Evolutionary conservation across 2,797 vertebrate species (phyloP), one percentile per base, ranked within the genome.

Genomic region (Gouania willdenowi): DNA sequence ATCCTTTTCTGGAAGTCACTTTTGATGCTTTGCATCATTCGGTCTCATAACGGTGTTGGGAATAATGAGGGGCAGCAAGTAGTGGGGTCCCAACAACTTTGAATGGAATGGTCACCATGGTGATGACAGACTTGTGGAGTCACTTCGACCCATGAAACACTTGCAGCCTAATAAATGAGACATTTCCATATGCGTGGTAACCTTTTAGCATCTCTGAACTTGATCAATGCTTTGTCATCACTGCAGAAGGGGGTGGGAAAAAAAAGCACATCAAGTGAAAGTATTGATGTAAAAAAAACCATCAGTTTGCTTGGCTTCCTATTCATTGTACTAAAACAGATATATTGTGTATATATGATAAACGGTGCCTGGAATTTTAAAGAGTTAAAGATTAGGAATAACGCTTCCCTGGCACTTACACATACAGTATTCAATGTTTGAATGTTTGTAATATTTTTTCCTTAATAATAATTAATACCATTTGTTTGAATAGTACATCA

Each of bases 81-180:
- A 25, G 47, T 49, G 67, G 76, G 64, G 54, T 62, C 49, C 63
- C 11, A 45, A 28, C 2, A 17, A 31, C 30, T 34, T 26, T 41
- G 27, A 48, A 61, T 52, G 56, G 33, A 56, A 46, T 30, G 23
- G 67, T 79, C 53, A 38, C 66, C 67, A 73, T 69, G 53, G 66
- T 24, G 48, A 79, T 5, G n/a, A 28, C 3, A 5, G 32, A 51
- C 45, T 52, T 20, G 21, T 19, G 21, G 47, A 51, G 26, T n/a
- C 53, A 54, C 65, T 74, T 63, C 75, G 71, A 73, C 66, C 63
- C 45, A 29, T 14, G 37, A 67, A 52, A 54, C 38, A 61, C 52
- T 65, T 5, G 1, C 42, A 35, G 31, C 50, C 35, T 66, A 58
- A 76, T 71, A 79, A 79, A 43, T 57, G 8, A 70, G 39, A 46